These are phyloP conservation scores for Lethrus apterus DNA, from an alignment of 1,140 invertebrate genomes.

Conservation along the genomic window DNA sequence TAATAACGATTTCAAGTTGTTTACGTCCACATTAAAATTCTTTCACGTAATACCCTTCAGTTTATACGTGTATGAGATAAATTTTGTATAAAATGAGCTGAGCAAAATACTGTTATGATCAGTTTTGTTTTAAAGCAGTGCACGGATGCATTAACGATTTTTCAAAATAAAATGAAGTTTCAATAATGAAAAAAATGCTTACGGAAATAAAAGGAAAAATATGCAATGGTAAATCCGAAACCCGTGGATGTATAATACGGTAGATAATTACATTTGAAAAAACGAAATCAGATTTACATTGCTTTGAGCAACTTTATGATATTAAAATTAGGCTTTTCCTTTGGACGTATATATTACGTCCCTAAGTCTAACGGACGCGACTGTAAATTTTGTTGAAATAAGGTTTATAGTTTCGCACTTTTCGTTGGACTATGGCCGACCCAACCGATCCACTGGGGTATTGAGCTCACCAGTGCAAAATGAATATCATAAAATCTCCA, in stretches of 20 bases:
- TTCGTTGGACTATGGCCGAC: no score
- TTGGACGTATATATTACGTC: background rate
- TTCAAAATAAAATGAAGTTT: background rate
- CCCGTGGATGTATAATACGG: no score
- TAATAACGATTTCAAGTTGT: background rate
- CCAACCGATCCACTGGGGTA: no score
- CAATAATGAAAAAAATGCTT: background rate
- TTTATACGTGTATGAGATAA: background rate
- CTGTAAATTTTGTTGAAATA: background rate
- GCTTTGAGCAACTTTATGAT: background rate
- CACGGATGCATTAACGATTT: constrained; percentile 1
- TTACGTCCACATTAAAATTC: background rate
- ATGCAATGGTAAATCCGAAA: no score
- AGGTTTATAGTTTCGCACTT: constrained; percentile 3
- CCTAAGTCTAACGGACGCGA: background rate
- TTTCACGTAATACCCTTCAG: background rate
- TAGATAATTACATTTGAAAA: no score
- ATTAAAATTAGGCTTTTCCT: background rate
- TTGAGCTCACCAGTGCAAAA: no score
- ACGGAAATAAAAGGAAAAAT: background rate
- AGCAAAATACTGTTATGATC: background rate
- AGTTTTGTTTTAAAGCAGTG: background rate
- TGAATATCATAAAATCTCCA: no score
- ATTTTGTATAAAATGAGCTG: background rate
- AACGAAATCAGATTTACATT: background rate